Base-by-base conservation (phyloP, 2,113 vertebrate genomes). In the Tautogolabrus adspersus region DNA sequence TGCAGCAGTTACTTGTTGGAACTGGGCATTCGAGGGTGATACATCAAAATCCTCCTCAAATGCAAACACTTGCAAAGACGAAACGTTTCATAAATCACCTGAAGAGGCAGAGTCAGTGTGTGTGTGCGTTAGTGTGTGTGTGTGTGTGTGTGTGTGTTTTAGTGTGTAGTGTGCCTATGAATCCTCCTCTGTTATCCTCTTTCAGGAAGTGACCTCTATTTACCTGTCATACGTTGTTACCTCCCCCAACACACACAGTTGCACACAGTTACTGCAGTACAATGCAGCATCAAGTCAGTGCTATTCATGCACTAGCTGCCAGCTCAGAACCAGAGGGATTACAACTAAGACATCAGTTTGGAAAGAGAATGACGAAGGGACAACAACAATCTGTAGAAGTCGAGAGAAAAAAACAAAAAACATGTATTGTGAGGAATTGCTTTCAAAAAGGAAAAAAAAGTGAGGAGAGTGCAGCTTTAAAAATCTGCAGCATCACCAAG, bases 81-180 rank as follows among this genome's bases (percentile, higher is more conserved):
- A 89, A 87, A 86, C 34, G 37, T 84, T 88, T 88, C 86, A 91
- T 93, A 89, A 93, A 93, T 94, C 92, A 90, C 80, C 77, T 52
- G 67, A 75, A 67, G 76, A 70, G 57, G 59, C 47, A 76, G 64
- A 42, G 74, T 42, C 3, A 1, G 46, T 54, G 58, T 72, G 63
- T 76, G 74, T 56, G 49, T 40, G 57, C 57, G 64, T 58, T 37
- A 72, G 49, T 34, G 75, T 72, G 66, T 37, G 77, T 80, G 47
- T 81, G 30, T 34, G 30, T 34, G 30, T 34, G 30, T 34, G 30
- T 34, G 30, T 65, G 65, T 40, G 1, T 56, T 22, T 73, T 49
- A 22, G 21, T 69, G 49, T 68, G 59, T 66, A 58, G 63, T 30
- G 37, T 69, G 58, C n/a, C 46, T 6, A 49, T 64, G 71, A 71